Evolutionary conservation across 2,888 invertebrate genomes (phyloP).

Genomic region (Ichneumon xanthorius): DNA sequence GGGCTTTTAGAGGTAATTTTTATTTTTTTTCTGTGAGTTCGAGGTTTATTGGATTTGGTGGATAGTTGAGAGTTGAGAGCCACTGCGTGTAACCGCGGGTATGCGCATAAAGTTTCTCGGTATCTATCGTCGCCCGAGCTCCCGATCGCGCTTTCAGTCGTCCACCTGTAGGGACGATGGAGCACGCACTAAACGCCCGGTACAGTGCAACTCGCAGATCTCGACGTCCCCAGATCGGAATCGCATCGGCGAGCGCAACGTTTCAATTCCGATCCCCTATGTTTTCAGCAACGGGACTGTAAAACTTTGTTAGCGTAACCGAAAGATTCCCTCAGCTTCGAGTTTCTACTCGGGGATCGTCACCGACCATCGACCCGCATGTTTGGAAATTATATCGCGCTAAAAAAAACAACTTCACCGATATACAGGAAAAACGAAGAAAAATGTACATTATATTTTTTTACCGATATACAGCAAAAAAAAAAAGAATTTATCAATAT

Average conservation of each 20-base stretch:
- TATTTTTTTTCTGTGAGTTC: background rate
- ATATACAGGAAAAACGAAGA: background rate
- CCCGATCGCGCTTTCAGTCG: conserved; percentile 54
- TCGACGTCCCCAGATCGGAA: conserved; percentile 9
- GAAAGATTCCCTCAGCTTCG: background rate
- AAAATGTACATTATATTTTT: background rate
- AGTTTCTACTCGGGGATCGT: background rate
- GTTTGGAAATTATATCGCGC: background rate
- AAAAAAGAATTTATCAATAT: background rate
- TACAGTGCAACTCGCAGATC: background rate
- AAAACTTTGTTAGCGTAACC: background rate
- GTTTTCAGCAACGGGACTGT: background rate
- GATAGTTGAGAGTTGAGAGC: conserved; percentile 52
- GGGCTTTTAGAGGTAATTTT: too few species aligned
- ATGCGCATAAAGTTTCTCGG: conserved; percentile 64
- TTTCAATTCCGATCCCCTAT: background rate
- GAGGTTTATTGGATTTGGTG: background rate
- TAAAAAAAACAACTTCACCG: conserved; percentile 10
- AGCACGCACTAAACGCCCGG: conserved; percentile 26
- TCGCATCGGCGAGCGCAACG: conserved; percentile 11
- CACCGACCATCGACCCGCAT: conserved; percentile 6
- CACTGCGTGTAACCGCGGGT: conserved; percentile 58
- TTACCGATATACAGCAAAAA: too few species aligned
- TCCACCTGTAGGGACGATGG: conserved; percentile 66
- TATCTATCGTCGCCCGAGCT: conserved; percentile 58